Base-by-base conservation (phyloP, 2,888 invertebrate species). In the Microctonus aethiopoides region DNA sequence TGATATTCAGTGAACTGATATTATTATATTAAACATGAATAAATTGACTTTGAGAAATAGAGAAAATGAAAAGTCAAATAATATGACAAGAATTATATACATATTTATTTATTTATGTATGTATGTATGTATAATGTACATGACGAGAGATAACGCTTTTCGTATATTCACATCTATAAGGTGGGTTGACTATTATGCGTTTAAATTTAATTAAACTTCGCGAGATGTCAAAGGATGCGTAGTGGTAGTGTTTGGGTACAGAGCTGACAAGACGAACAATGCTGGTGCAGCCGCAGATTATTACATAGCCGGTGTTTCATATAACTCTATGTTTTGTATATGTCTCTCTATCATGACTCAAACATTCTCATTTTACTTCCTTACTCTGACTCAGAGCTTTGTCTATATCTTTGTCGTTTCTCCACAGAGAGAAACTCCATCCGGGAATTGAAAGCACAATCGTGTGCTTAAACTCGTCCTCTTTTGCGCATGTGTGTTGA, bases 161-260 rank as follows among this genome's bases (percentile, higher is more conserved):
- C 52, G 13, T 29, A 54, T 39, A 32, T 74, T 73, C 70, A 26
- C 29, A 57, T 57, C 32, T 29, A n/a, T n/a, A n/a, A 71, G 70
- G 73, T 70, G 69, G n/a, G 72, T 68, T 66, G 71, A 62, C 77
- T 72, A 76, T 79, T 84, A 70, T 71, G 81, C 81, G 79, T 79
- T 81, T 77, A 81, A 84, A 84, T 86, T 86, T 86, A 86, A 86
- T 86, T 86, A 86, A 86, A 86, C 84, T 83, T 80, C 78, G 81
- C 77, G 81, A 83, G 81, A 84, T 83, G 85, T 86, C 86, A 85
- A 85, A 86, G 86, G 83, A 82, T 72, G 73, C 68, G 62, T 68
- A 26, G 65, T 63, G 61, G 70, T n/a, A n/a, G n/a, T 78, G 46
- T 46, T 79, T 78, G 78, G 79, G 79, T 79, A 46, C 16, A 46